Conservation (phyloP, 2,888 invertebrate genomes). For the Rhabditoides inermis region DNA sequence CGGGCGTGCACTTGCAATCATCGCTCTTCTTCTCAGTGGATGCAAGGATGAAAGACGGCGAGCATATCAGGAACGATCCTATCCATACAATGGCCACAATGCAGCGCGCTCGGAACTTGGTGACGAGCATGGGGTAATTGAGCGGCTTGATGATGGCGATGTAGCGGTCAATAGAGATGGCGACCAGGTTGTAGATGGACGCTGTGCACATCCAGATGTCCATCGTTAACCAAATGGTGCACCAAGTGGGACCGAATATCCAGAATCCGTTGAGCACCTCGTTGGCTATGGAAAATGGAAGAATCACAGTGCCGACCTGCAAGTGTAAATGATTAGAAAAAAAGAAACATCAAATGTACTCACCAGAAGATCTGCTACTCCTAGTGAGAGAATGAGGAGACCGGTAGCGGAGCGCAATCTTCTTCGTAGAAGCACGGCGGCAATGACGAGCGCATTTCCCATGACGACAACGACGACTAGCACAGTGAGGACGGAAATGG, state of each 20-base stretch:
- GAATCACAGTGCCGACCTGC: conserved; percentile 78
- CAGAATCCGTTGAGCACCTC: conserved; percentile 74
- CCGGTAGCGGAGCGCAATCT: conserved; percentile 82
- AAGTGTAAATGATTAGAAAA: conserved; percentile 8
- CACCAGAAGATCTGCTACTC: conserved; percentile 78
- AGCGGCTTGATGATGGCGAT: conserved; percentile 92
- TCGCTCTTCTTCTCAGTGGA: conserved; percentile 31
- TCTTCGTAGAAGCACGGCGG: conserved; percentile 48
- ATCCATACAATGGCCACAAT: conserved; percentile 73
- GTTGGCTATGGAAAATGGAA: conserved; percentile 89
- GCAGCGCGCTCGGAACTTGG: conserved; percentile 55
- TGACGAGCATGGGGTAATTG: conserved; percentile 79
- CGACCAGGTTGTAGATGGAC: conserved; percentile 87
- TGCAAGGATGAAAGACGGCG: conserved; percentile 70
- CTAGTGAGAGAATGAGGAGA: conserved; percentile 88
- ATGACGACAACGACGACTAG: conserved; percentile 50
- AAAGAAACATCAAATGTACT: conserved; percentile 3
- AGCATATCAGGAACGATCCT: conserved; percentile 86
- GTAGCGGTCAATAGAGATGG: conserved; percentile 79
- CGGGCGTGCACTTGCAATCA: conserved; percentile 71
- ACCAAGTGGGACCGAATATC: conserved; percentile 93
- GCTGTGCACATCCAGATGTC: conserved; percentile 99
- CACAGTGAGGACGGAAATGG: conserved; percentile 50
- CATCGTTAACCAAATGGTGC: conserved; percentile 77
- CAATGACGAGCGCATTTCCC: conserved; percentile 51